Evolutionary conservation across 2,888 invertebrate genomes (phyloP), one percentile per base, ranked within the genome.

Genomic region (Meliscaeva auricollis): DNA sequence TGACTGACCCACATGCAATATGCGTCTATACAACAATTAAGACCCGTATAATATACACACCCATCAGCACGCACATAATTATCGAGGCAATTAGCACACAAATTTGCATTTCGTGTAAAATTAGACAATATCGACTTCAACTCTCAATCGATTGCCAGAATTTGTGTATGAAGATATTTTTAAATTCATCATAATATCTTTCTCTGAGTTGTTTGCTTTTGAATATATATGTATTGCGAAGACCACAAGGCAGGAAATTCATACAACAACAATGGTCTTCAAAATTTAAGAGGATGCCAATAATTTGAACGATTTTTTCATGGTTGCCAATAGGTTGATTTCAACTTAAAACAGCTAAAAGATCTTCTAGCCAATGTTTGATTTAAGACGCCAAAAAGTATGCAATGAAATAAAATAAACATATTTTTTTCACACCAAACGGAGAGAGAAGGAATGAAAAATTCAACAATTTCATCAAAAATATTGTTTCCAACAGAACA

Each of bases 31-130:
- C 38, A 38, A 38, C 58, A 50, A 20, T 66, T 48, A n/a, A 20
- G 17, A 5, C 38, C 20, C 46, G n/a, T 32, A 56, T 6, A 56
- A 17, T 22, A 46, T 9, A 17, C 54, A 60, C 52, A 66, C 50
- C 54, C 22, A 64, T 76, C 26, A 26, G 4, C 26, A 73, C 73
- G 50, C 76, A 70, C 73, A 56, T 64, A 69, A 81, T 85, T 81
- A 81, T 85, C 76, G 68, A 76, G 85, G 76, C 85, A 85, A 85
- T 85, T 85, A 85, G 76, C 76, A 85, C 81, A 64, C 76, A 64
- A 81, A 81, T 85, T 76, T 77, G 85, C 85, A 81, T 85, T 77
- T 85, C 72, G 69, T 77, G 81, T 80, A 73, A 76, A 81, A 73
- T 85, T 77, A 81, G 81, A 81, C 85, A 85, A n/a, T n/a, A 85